Evolutionary conservation across 2,113 vertebrate species (phyloP).

Genomic region (Bubo blakistoni): DNA sequence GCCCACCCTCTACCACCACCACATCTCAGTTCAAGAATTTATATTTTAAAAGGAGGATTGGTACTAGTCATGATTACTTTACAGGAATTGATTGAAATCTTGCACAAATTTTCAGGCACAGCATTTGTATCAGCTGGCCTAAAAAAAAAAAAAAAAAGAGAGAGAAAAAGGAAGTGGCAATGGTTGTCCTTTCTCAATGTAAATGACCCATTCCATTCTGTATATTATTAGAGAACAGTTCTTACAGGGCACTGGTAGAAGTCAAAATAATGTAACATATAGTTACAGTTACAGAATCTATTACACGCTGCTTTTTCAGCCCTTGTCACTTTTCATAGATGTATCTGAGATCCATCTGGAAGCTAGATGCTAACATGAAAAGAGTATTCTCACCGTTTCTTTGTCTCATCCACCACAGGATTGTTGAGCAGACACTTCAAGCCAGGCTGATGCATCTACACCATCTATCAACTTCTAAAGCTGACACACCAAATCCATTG

Average conservation of each 20-base stretch:
- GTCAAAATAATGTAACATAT: background rate
- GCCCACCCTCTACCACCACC: background rate
- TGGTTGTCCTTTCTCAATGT: background rate
- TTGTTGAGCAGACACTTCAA: background rate
- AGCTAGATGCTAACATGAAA: background rate
- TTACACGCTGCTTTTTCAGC: background rate
- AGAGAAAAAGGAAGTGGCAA: background rate
- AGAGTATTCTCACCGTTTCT: background rate
- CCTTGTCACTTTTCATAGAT: background rate
- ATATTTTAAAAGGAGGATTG: background rate
- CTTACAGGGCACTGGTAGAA: background rate
- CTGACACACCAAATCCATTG: background rate
- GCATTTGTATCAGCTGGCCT: background rate
- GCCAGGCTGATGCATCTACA: background rate
- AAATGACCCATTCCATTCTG: background rate
- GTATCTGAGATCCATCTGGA: background rate
- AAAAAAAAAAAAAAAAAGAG: background rate
- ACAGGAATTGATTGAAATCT: background rate
- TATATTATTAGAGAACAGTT: background rate
- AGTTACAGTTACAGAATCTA: background rate
- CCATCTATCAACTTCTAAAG: background rate
- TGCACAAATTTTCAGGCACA: background rate
- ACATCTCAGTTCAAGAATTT: background rate
- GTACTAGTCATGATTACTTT: background rate
- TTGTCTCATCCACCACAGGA: background rate